Evolutionary conservation across 2,113 vertebrate species (phyloP).

Genomic region (Microtus richardsoni): DNA sequence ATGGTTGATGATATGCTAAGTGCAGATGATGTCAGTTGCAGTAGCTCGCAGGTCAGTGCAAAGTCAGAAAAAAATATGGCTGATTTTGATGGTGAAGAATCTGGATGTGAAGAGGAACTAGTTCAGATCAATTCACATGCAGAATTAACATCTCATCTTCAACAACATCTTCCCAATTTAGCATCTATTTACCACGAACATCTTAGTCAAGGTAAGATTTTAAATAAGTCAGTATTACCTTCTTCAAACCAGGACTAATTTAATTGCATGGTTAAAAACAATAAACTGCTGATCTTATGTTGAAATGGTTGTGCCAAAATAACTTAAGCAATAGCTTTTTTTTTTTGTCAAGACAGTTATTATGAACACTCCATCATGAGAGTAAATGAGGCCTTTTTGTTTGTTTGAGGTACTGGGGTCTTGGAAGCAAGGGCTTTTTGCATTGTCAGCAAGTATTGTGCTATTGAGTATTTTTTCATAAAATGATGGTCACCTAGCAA

Average conservation of each 20-base stretch:
- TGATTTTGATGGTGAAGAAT: slow-evolving; percentile 99
- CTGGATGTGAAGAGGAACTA: slow-evolving; percentile 98
- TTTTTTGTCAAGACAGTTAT: neutral
- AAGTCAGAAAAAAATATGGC: slow-evolving; percentile 99
- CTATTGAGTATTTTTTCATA: neutral
- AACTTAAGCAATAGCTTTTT: slow-evolving; percentile 26
- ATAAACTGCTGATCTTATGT: neutral
- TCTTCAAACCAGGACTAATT: slow-evolving; percentile 39
- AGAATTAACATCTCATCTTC: slow-evolving; percentile 98
- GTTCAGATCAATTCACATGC: slow-evolving; percentile 99
- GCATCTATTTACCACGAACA: slow-evolving; percentile 99
- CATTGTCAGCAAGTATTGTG: neutral
- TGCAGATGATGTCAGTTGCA: slow-evolving; percentile 98
- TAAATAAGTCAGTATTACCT: slow-evolving; percentile 38
- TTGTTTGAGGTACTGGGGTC: no score
- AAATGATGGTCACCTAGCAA: neutral
- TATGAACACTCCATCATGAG: neutral
- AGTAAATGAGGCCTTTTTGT: neutral
- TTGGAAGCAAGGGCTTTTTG: neutral
- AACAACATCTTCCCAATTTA: slow-evolving; percentile 98
- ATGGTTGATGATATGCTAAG: slow-evolving; percentile 99
- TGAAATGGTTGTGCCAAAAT: slow-evolving; percentile 47
- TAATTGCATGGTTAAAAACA: slow-evolving; percentile 39
- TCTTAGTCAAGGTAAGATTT: slow-evolving; percentile 94
- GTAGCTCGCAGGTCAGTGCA: slow-evolving; percentile 99